phyloP scores from a whole-genome alignment of 2,797 vertebrate genomes.

The Chiloscyllium punctatum region DNA sequence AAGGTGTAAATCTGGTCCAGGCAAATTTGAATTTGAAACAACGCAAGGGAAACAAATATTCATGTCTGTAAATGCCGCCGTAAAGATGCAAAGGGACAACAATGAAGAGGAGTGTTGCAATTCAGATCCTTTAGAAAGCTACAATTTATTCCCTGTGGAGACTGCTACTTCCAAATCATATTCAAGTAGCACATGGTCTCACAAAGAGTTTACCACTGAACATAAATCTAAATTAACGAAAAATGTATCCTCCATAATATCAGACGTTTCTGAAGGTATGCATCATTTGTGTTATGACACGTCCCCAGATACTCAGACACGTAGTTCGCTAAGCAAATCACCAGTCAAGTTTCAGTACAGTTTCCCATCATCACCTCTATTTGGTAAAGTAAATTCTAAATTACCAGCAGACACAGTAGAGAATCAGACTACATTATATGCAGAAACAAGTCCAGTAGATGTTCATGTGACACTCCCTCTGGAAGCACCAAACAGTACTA shows the following conservation, averaged over 20 bases:
- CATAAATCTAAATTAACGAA: constrained; percentile 13
- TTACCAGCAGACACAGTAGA: constrained; percentile 5
- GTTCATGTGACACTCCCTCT: constrained; percentile 14
- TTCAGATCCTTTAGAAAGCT: constrained; percentile 17
- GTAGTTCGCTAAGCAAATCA: constrained; percentile 20
- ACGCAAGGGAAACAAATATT: constrained; percentile 26
- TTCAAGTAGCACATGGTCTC: background rate
- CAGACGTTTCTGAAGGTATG: constrained; percentile 27
- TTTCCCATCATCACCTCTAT: constrained; percentile 13
- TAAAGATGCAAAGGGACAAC: background rate
- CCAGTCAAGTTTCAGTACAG: constrained; percentile 32
- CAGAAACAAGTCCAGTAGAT: background rate
- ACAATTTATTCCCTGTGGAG: background rate
- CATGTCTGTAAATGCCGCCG: constrained; percentile 21
- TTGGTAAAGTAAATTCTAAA: constrained; percentile 6
- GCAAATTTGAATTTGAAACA: constrained; percentile 34
- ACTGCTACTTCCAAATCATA: background rate
- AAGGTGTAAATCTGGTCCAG: constrained; percentile 35
- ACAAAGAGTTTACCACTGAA: background rate
- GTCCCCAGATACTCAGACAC: background rate
- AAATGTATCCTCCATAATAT: background rate
- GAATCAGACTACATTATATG: background rate
- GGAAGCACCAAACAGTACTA: constrained; percentile 26
- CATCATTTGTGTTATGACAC: background rate
- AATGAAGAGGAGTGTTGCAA: background rate